Percentiles rank a stretch among this genome's conserved stretches.
phyloP scores from a whole-genome alignment of 2,888 invertebrate species.

The Tenthredo scrophulariae region DNA sequence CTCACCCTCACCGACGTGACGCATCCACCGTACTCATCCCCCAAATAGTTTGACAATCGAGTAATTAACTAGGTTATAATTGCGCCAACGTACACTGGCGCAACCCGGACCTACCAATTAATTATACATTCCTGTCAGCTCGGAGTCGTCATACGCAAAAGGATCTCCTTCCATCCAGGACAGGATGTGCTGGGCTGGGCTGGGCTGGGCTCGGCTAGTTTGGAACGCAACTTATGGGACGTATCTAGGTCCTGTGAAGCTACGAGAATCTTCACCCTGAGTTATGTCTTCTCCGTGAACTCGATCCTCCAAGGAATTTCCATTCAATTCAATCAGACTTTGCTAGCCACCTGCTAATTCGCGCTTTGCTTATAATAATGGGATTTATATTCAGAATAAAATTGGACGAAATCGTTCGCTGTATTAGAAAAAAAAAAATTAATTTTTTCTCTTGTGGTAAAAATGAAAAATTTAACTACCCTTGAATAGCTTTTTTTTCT shows the following conservation, averaged over 20 bases:
- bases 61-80: constrained; percentile 65
- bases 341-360: constrained; percentile 57
- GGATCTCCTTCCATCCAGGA: constrained; percentile 22
- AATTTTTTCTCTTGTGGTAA: not conserved
- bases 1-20: not conserved
- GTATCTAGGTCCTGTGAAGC: not conserved
- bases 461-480: not conserved
- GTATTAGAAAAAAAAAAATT: too few species aligned
- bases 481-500: not conserved
- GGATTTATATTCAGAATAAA: constrained; percentile 49
- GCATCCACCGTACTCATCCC: constrained; percentile 12
- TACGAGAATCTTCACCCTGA: constrained; percentile 56
- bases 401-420: not conserved
- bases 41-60: constrained; percentile 60
- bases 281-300: constrained; percentile 65
- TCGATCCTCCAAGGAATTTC: constrained; percentile 63
- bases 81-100: constrained; percentile 56
- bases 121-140: constrained; percentile 60
- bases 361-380: constrained; percentile 47
- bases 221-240: constrained; percentile 8
- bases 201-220: not conserved
- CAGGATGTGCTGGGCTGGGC: not conserved
- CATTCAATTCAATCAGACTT: constrained; percentile 65
- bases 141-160: constrained; percentile 57
- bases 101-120: constrained; percentile 55